Base-by-base conservation (phyloP, 2,113 vertebrate species). In the Tinamus guttatus region DNA sequence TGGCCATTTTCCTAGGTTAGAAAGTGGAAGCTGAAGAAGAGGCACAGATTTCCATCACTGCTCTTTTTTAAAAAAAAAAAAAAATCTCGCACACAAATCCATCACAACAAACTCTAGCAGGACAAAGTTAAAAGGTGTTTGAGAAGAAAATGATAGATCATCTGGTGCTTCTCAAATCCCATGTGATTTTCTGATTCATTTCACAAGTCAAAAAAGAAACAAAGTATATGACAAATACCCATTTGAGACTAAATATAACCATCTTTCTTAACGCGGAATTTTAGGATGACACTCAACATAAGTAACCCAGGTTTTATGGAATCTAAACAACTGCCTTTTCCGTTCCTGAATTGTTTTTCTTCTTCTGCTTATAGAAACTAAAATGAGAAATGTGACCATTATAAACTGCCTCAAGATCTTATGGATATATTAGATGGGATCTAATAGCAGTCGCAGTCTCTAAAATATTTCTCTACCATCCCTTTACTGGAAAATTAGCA, bases 301-400 rank as follows among this genome's bases (percentile, higher is more conserved):
- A 89, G 65, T 81, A 85, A 91, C 13, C 22, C 25, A 62, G 64
- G 41, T 68, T 95, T 81, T 64, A 93, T 73, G 63, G 76, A 93
- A 95, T 69, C 43, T 51, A 84, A 96, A 80, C 54, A 67, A 87
- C 67, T 20, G 58, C 1, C 15, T 87, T 86, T 92, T 82, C 73
- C 60, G 56, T 83, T 92, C 59, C 51, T 58, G 21, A 90, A 64
- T 54, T 1, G 3, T 89, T 94, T 94, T 91, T 85, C 41, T 38
- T 62, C 56, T 87, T 38, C 51, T 68, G 58, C 69, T 94, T 89
- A 84, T 52, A 77, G 90, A 94, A 93, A 81, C 34, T 51, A 94
- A 94, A 92, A 79, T 80, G 74, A 89, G 67, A 94, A 93, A 87
- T 51, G 78, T 80, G 81, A 87, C 67, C 38, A 21, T 65, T 92